Base-by-base conservation (phyloP, 2,888 invertebrate genomes). In the Tuberolachnus salignus region DNA sequence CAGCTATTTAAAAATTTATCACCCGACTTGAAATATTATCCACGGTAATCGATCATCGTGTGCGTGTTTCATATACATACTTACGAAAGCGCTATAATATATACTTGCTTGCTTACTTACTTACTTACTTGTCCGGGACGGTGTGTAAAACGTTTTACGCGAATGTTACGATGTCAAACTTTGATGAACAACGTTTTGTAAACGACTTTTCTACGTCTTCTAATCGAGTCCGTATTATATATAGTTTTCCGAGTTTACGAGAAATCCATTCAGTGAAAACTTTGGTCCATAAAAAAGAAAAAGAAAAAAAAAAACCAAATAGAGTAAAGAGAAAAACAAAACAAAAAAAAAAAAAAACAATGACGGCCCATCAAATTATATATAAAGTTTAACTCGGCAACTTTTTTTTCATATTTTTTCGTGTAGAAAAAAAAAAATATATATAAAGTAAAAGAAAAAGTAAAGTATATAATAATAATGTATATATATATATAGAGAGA, bases 321-420 rank as follows among this genome's bases (percentile, higher is more conserved):
- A 34, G 16, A 34, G 34, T n/a, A 42, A 46, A 44, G n/a, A 42
- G 10, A 34, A 55, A 21, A 21, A 55, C 8, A 55, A 42, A 21
- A 19, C 1, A 34, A 8, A 57, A 34, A 16, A 34, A 9, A 61
- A 14, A 34, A 16, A 51, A 46, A 67, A 66, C 46, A 44, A 46
- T 21, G 34, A 59, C 44, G 66, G 67, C 59, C 59, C 75, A 42
- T 75, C 74, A 66, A 75, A 78, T 78, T 57, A 67, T 57, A 55
- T 64, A 66, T 55, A 57, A 57, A 57, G 57, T 75, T 75, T 46
- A 44, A 67, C 55, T 67, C 55, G n/a, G 55, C 57, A 67, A 75
- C 67, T 78, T 67, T 78, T 66, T 67, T 66, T 59, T 61, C 51
- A 63, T 69, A 42, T 59, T 59, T 72, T 51, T 63, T 34, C 73